Percentiles rank a stretch among this genome's conserved stretches.
These are phyloP conservation scores for Zalophus californianus DNA, from an alignment of 2,797 vertebrate genomes.

Conservation along the genomic window DNA sequence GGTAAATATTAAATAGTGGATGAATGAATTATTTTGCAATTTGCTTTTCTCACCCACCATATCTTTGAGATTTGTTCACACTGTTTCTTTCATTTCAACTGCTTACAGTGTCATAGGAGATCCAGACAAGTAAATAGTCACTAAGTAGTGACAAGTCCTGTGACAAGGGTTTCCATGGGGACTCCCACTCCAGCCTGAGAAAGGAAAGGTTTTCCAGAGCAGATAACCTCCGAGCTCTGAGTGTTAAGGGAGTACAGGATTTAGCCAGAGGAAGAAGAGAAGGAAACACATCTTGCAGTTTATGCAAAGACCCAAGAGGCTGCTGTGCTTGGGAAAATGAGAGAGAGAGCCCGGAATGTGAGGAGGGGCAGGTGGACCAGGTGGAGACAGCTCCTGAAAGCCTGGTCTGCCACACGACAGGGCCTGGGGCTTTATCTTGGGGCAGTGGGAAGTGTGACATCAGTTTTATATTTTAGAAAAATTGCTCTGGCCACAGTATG, in stretches of 20 bases:
- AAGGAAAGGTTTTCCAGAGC: background rate
- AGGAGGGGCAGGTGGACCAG: background rate
- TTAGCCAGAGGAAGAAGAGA: background rate
- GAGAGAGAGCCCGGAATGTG: background rate
- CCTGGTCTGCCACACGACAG: fast-evolving
- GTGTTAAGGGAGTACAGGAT: no score
- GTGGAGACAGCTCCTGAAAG: background rate
- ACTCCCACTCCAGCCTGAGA: background rate
- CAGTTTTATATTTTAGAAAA: background rate
- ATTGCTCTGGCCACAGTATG: background rate
- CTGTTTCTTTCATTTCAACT: background rate
- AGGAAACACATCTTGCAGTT: no score
- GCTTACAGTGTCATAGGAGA: background rate
- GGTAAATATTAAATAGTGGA: background rate
- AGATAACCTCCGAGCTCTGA: background rate
- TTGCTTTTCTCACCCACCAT: background rate
- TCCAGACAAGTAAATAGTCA: background rate
- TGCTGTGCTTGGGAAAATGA: background rate
- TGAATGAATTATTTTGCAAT: background rate
- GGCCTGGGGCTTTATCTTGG: background rate
- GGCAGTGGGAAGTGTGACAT: background rate
- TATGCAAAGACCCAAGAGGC: background rate
- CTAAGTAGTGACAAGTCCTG: background rate
- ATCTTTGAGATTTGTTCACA: background rate
- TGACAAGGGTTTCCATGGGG: no score